Evolutionary conservation across 1,140 invertebrate species (phyloP).

Genomic region (Batillaria attramentaria): DNA sequence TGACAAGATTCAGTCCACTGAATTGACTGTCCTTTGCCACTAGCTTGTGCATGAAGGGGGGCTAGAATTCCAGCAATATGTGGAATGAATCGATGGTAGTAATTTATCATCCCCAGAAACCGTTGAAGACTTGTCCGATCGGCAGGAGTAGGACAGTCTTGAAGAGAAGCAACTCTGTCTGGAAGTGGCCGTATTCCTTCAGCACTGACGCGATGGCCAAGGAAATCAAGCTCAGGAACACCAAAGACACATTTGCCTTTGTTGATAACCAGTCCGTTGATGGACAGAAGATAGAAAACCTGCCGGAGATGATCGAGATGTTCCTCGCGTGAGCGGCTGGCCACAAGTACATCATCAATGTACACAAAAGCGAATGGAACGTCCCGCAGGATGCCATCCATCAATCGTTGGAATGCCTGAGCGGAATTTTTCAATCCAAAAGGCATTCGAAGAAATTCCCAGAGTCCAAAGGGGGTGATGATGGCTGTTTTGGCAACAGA

Average conservation of each 20-base stretch:
- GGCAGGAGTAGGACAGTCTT: not conserved
- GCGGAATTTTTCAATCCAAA: conserved; percentile 31
- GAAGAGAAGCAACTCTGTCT: conserved; percentile 8
- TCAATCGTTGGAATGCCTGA: conserved; percentile 26
- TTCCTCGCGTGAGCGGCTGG: conserved; percentile 29
- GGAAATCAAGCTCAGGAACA: conserved; percentile 12
- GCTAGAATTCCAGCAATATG: not conserved
- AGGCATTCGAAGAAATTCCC: conserved; percentile 41
- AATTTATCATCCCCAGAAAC: conserved; percentile 24
- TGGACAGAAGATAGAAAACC: conserved; percentile 6
- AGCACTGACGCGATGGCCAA: conserved; percentile 17
- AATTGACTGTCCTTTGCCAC: conserved; percentile 17
- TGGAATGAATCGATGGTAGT: conserved; percentile 25
- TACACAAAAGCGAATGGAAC: conserved; percentile 30
- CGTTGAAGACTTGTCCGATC: conserved; percentile 27
- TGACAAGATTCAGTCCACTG: conserved; percentile 13
- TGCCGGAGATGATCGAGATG: conserved; percentile 19
- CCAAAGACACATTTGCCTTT: conserved; percentile 23
- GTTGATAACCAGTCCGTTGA: conserved; percentile 19
- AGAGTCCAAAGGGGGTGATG: conserved; percentile 47
- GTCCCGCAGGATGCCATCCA: conserved; percentile 31
- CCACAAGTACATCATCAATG: conserved; percentile 41
- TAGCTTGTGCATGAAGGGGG: conserved; percentile 9
- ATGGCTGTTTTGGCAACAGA: conserved; percentile 45
- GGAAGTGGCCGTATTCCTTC: not conserved